A percentile compares a stretch with the other conserved stretches of the same genome.
These are phyloP conservation scores for Thereva unica DNA, from an alignment of 2,888 invertebrate genomes.

Conservation along the genomic window DNA sequence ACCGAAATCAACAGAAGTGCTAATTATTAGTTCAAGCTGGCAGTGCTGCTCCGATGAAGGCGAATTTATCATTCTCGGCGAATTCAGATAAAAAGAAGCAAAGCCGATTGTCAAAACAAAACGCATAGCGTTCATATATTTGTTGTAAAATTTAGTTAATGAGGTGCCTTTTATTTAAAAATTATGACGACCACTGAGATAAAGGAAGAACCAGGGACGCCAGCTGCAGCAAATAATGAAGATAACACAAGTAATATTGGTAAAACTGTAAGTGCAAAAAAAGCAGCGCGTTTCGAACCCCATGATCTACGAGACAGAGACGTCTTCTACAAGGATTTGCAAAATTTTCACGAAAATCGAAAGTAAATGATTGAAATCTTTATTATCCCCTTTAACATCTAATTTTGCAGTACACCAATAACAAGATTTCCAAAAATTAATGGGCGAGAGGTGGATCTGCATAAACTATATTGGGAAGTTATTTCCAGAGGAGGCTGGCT, in stretches of 20 bases:
- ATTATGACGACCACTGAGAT: slow-evolving; percentile 47
- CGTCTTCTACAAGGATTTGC: slow-evolving; percentile 67
- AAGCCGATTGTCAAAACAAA: slow-evolving; percentile 29
- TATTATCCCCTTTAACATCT: slow-evolving; percentile 5
- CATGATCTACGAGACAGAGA: slow-evolving; percentile 44
- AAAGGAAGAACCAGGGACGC: slow-evolving; percentile 44
- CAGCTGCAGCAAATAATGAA: slow-evolving; percentile 43
- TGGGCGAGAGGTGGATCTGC: slow-evolving; percentile 90
- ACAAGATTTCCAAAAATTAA: slow-evolving; percentile 75
- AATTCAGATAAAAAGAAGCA: slow-evolving; percentile 9
- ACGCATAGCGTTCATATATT: background rate
- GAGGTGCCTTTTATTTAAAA: background rate
- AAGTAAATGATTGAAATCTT: slow-evolving; percentile 65
- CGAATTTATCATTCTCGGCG: slow-evolving; percentile 7
- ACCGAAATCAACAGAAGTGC: too few relatives aligned
- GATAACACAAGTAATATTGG: slow-evolving; percentile 41
- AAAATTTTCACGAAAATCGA: slow-evolving; percentile 87
- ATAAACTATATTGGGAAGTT: slow-evolving; percentile 87
- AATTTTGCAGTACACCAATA: slow-evolving; percentile 62
- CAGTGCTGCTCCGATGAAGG: background rate
- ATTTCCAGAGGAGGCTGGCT: slow-evolving; percentile 92
- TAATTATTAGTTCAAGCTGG: background rate
- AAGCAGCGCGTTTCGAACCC: slow-evolving; percentile 32
- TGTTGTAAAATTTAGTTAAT: slow-evolving; percentile 6
- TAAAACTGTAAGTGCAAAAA: slow-evolving; percentile 38